Conservation (phyloP, 2,888 invertebrate species). For the Parapristionchus giblindavisi region DNA sequence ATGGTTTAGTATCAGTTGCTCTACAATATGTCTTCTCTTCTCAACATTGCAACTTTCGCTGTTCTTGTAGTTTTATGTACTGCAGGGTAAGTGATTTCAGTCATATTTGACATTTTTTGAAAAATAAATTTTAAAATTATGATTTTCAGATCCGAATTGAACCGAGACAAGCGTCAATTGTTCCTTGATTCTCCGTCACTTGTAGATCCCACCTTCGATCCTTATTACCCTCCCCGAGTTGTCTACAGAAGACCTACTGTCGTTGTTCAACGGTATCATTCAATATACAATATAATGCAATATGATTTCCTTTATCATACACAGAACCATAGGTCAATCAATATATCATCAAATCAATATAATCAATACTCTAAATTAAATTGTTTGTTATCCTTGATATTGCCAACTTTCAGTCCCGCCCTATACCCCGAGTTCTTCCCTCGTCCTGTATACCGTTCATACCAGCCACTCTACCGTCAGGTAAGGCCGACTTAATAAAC, state of each 20-base stretch:
- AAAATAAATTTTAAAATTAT: too few species aligned
- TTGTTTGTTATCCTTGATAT: not conserved
- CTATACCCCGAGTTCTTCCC: conserved; percentile 21
- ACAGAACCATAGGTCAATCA: too few species aligned
- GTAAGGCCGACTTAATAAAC: not conserved
- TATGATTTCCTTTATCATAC: too few species aligned
- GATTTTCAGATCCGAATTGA: conserved; percentile 14
- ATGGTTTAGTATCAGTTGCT: too few species aligned
- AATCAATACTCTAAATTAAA: not conserved
- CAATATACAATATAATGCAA: too few species aligned
- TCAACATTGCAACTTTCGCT: conserved; percentile 19
- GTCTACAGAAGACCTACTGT: conserved; percentile 29
- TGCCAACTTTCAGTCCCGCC: not conserved
- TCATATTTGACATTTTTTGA: too few species aligned
- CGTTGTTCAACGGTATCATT: conserved; percentile 18
- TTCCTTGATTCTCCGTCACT: conserved; percentile 11
- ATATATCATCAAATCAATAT: not conserved
- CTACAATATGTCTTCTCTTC: conserved; percentile 10
- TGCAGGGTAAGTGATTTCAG: not conserved
- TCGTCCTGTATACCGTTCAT: not conserved
- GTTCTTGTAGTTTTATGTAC: not conserved
- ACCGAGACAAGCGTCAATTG: conserved; percentile 22
- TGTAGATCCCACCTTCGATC: not conserved
- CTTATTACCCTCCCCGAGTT: not conserved
- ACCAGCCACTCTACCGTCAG: conserved; percentile 15